phyloP scores from a whole-genome alignment of 2,113 vertebrate genomes.

The Pachypanchax playfairii region DNA sequence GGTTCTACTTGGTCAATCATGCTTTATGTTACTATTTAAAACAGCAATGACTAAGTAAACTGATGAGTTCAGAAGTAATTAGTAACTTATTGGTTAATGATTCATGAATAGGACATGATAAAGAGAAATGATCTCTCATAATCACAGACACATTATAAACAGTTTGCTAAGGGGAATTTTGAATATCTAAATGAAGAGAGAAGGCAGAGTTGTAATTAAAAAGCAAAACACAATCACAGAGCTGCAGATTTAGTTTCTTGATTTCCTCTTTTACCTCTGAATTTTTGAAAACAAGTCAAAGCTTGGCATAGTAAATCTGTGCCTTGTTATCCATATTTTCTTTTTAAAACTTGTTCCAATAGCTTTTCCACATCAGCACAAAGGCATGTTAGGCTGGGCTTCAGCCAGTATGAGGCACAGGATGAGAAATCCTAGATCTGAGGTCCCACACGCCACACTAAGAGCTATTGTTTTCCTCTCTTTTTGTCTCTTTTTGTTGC shows the following conservation, averaged over 20 bases:
- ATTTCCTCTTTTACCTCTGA: too few relatives aligned
- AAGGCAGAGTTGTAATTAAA: too few relatives aligned
- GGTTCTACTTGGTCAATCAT: neutral
- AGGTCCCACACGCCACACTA: constrained; percentile 62
- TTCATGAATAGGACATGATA: constrained; percentile 37
- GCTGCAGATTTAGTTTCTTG: too few relatives aligned
- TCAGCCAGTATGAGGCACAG: constrained; percentile 58
- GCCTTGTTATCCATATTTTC: constrained; percentile 39
- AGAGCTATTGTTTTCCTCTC: constrained; percentile 50
- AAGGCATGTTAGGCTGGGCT: constrained; percentile 74
- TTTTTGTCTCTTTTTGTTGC: neutral
- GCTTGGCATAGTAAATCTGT: constrained; percentile 44
- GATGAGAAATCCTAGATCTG: constrained; percentile 50
- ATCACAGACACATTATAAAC: too few relatives aligned
- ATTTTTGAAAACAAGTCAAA: neutral
- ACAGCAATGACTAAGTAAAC: constrained; percentile 19
- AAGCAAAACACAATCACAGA: too few relatives aligned
- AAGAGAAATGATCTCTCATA: neutral
- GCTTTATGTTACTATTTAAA: constrained; percentile 26
- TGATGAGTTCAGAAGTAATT: constrained; percentile 26
- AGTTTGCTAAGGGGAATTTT: too few relatives aligned
- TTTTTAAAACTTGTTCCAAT: constrained; percentile 73
- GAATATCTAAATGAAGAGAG: too few relatives aligned
- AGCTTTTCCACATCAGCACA: constrained; percentile 74
- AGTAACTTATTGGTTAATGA: constrained; percentile 43